Percentiles rank a stretch among this genome's conserved stretches.
phyloP scores from a whole-genome alignment of 2,888 invertebrate species.

The Leptogaster cylindrica region DNA sequence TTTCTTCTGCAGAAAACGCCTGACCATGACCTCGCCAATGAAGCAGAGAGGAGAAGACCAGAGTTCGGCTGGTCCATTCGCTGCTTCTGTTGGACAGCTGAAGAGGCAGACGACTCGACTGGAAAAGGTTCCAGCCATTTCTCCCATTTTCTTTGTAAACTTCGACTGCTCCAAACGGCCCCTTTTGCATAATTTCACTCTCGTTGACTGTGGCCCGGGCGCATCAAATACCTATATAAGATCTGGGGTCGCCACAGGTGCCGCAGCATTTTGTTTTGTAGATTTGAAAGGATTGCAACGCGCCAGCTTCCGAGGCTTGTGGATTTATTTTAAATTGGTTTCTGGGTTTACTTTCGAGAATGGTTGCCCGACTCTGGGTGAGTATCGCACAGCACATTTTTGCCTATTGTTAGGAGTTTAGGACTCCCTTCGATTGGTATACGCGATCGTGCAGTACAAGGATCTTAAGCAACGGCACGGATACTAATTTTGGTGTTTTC shows the following conservation, averaged over 20 bases:
- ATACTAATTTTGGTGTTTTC: no score
- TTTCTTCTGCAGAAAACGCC: background rate
- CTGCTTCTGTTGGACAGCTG: background rate
- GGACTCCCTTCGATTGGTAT: background rate
- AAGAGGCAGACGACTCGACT: background rate
- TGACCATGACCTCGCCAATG: slow-evolving; percentile 42
- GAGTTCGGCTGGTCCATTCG: slow-evolving; percentile 6
- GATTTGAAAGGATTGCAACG: background rate
- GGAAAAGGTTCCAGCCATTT: no score
- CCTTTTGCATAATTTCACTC: slow-evolving; percentile 36
- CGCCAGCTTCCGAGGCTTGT: slow-evolving; percentile 6
- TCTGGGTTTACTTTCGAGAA: slow-evolving; percentile 4
- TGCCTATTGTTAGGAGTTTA: no score
- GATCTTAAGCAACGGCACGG: no score
- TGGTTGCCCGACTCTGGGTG: slow-evolving; percentile 32
- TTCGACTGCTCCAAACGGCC: background rate
- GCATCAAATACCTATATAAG: slow-evolving; percentile 37
- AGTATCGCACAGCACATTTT: slow-evolving; percentile 7
- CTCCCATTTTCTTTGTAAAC: slow-evolving; percentile 39
- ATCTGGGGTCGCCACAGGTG: slow-evolving; percentile 35
- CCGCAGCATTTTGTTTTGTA: slow-evolving; percentile 34
- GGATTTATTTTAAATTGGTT: slow-evolving; percentile 23
- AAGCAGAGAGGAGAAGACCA: slow-evolving; percentile 23
- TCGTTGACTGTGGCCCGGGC: slow-evolving; percentile 13
- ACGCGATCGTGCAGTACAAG: no score